phyloP scores from a whole-genome alignment of 2,797 vertebrate genomes.

The Somateria mollissima region DNA sequence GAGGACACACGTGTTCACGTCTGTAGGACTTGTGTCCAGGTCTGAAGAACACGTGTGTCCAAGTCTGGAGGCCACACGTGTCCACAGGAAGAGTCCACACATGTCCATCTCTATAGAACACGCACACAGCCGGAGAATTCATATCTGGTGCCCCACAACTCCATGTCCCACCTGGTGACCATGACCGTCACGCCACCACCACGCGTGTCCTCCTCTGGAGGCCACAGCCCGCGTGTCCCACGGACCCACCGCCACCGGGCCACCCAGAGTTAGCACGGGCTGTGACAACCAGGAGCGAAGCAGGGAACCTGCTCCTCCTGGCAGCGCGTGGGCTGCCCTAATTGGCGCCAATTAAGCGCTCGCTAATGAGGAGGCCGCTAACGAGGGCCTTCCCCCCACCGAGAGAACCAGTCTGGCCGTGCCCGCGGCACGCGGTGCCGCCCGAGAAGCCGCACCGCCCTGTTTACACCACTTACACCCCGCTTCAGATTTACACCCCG shows the following conservation, averaged over 20 bases:
- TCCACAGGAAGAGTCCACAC: background rate
- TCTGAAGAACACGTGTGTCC: background rate
- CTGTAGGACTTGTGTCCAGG: too few species aligned
- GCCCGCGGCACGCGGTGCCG: background rate
- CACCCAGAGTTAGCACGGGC: background rate
- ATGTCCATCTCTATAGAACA: background rate
- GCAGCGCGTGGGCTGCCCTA: background rate
- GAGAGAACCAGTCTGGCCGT: background rate
- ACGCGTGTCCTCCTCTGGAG: background rate
- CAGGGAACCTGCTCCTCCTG: background rate
- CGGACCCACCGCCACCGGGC: background rate
- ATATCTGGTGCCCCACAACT: background rate
- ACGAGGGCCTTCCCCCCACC: background rate
- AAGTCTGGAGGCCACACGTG: background rate
- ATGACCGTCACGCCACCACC: background rate
- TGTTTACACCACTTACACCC: background rate
- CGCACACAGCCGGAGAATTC: accelerated
- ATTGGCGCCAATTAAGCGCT: background rate
- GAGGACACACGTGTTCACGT: background rate
- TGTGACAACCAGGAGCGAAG: background rate
- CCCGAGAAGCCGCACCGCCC: background rate
- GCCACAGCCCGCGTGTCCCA: background rate
- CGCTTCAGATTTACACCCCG: background rate
- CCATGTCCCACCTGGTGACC: accelerated
- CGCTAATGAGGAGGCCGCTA: background rate